Evolutionary conservation across 2,797 vertebrate species (phyloP).

Genomic region (Tokudaia tokunoshimensis): DNA sequence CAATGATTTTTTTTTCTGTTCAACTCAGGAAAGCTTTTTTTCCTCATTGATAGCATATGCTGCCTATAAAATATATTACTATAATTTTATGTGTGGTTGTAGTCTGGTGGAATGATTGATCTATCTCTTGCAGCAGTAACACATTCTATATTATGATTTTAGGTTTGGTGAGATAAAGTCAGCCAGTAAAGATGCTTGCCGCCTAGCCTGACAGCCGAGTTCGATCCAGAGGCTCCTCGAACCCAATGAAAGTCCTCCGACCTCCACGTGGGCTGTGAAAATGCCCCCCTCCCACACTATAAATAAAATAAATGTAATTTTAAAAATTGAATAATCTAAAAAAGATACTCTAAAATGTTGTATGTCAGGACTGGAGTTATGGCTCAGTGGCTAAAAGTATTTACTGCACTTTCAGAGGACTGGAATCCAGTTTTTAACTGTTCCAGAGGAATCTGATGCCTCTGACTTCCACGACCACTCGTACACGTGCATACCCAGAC

Average conservation of each 20-base stretch:
- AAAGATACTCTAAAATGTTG: background rate
- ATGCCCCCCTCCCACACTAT: background rate
- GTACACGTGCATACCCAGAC: background rate
- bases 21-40: background rate
- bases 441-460: background rate
- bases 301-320: background rate
- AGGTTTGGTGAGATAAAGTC: background rate
- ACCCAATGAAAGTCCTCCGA: background rate
- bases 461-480: background rate
- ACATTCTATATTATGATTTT: background rate
- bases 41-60: background rate
- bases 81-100: slow-evolving; percentile 15
- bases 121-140: background rate
- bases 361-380: background rate
- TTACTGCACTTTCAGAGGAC: background rate
- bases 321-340: background rate
- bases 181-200: background rate
- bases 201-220: background rate
- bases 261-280: background rate
- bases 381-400: background rate
- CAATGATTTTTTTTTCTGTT: background rate
- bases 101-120: background rate
- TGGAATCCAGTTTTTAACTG: background rate
- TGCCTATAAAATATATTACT: background rate
- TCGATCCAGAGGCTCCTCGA: background rate